These are phyloP conservation scores for Cavia porcellus DNA, from an alignment of 2,113 vertebrate genomes.

Conservation along the genomic window DNA sequence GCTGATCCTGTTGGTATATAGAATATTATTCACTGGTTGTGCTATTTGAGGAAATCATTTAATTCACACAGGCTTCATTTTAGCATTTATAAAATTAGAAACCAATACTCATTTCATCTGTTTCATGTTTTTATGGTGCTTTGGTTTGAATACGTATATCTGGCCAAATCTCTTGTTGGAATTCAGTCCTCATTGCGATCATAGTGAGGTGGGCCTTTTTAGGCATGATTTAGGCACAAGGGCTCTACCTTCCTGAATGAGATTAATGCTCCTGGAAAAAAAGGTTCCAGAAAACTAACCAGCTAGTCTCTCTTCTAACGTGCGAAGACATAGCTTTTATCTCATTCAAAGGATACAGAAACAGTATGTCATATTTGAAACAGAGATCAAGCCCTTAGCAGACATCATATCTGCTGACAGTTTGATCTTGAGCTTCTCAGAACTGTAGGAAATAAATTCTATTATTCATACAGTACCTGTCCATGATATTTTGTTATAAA, in stretches of 20 bases:
- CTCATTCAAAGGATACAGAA: background rate
- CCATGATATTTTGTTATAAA: background rate
- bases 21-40: background rate
- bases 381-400: background rate
- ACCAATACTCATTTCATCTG: background rate
- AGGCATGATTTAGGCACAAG: background rate
- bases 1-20: background rate
- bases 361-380: background rate
- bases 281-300: background rate
- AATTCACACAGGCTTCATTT: background rate
- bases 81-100: background rate
- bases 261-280: background rate
- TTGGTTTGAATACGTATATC: background rate
- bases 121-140: background rate
- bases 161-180: background rate
- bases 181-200: background rate
- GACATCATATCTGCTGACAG: background rate
- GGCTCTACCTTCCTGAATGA: background rate
- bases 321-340: background rate
- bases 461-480: background rate
- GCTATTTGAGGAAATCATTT: background rate
- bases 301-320: background rate
- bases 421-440: background rate
- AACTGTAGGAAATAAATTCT: background rate
- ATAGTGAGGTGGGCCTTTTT: background rate